phyloP scores from a whole-genome alignment of 2,113 vertebrate species.

The Channa maculata region DNA sequence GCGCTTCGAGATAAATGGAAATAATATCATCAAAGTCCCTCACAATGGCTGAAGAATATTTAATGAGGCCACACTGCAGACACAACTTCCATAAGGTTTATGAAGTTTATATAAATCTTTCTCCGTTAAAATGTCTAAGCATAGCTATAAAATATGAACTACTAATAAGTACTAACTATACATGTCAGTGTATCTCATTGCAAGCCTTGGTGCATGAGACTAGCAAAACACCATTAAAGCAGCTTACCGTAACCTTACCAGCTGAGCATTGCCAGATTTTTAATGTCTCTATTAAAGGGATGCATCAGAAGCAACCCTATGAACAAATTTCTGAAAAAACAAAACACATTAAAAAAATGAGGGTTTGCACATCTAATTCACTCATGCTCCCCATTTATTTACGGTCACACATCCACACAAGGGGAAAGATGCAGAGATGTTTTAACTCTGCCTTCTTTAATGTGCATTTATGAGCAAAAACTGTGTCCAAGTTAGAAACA shows the following conservation, averaged over 20 bases:
- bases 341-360: too few relatives aligned
- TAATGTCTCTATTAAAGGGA: slow-evolving; percentile 17
- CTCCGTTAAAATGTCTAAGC: too few relatives aligned
- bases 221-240: neutral
- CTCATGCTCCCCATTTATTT: too few relatives aligned
- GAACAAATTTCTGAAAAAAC: too few relatives aligned
- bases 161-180: neutral
- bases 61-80: slow-evolving; percentile 15
- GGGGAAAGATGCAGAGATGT: too few relatives aligned
- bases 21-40: slow-evolving; percentile 12
- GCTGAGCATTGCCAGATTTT: slow-evolving; percentile 20
- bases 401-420: too few relatives aligned
- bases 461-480: slow-evolving; percentile 9
- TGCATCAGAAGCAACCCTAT: neutral
- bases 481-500: slow-evolving; percentile 12
- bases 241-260: neutral
- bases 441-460: too few relatives aligned
- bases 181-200: neutral
- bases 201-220: neutral
- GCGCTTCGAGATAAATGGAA: slow-evolving; percentile 36
- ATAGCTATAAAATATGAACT: neutral
- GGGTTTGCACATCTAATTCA: too few relatives aligned
- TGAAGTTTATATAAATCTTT: slow-evolving; percentile 10
- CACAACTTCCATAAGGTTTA: neutral
- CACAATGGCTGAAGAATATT: slow-evolving; percentile 17